Base-by-base conservation (phyloP, 2,888 invertebrate species). In the Ophioninae sp. region DNA sequence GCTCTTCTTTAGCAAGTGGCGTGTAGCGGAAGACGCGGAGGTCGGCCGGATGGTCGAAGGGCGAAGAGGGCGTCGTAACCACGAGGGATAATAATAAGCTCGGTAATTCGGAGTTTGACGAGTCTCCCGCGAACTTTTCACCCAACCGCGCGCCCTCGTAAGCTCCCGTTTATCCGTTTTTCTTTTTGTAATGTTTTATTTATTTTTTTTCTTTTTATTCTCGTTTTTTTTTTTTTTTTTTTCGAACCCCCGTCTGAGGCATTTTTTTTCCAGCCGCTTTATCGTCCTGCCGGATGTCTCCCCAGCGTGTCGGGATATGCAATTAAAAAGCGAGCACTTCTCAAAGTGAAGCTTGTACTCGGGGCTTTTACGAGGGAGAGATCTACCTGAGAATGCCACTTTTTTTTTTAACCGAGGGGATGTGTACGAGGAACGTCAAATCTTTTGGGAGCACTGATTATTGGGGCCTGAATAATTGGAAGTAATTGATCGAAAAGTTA, bases 21-120 rank as follows among this genome's bases (percentile, higher is more conserved):
- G 58, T 41, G 51, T 13, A 65, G 30, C 10, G 7, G 20, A 6
- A 51, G 22, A 63, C 23, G 71, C 41, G 9, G 30, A 17, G 0
- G 44, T 9, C 0, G 13, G 44, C 3, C 9, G 10, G 44, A 9
- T 44, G 10, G 64, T 65, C 30, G 67, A 80, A 83, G n/a, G 84
- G 82, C 81, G 72, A 87, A 88, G 88, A 83, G 77, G 79, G 86
- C 44, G 10, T 44, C 86, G 86, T 88, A 89, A 89, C 88, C 89
- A 85, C 90, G 88, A 86, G 88, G 81, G 91, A 90, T 92, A 91
- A 92, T 91, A 91, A 92, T 91, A 91, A 92, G 90, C 85, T 89
- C 88, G 90, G 90, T 92, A 92, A 92, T 92, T 92, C 89, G 89
- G 88, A 89, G 90, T 91, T 92, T 92, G 92, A 92, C 90, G 92